Base-by-base conservation (phyloP, 2,113 vertebrate species). In the Pluvialis apricaria region DNA sequence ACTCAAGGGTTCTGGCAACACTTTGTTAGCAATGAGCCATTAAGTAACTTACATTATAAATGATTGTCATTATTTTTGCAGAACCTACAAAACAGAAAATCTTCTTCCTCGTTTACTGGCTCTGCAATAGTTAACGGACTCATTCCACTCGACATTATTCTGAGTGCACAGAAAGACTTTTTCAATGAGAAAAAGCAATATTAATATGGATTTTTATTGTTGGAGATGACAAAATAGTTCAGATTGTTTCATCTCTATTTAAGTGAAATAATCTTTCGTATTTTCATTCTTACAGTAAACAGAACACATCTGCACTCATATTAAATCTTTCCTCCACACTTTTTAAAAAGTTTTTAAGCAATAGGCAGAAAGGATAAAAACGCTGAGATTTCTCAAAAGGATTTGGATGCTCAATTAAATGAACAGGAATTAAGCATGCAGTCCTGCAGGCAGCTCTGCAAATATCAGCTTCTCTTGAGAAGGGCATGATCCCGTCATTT, bases 401-500 rank as follows among this genome's bases (percentile, higher is more conserved):
- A 88, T 81, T 75, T 80, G 60, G 71, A 83, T 86, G 85, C 82
- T 93, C 93, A 88, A 78, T 83, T 90, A 93, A 96, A 81, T 71
- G 94, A 93, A 49, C 15, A 19, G 72, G 90, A 96, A 96, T 94
- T 92, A 94, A 86, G 44, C 16, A 68, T 18, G 47, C 88, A 71
- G 61, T 93, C 80, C 94, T 96, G 82, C 40, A 93, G 94, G 88
- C 95, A 94, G 86, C 86, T 90, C 94, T 94, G 88, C 90, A 96
- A 96, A 96, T 60, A 93, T 3, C 90, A 81, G n/a, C 90, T 90
- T 93, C 88, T 88, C 76, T 82, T 75, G 64, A 86, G 92, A 72
- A 93, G 92, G 88, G 77, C 92, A 84, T 10, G 65, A 96, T 94
- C 91, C 86, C 0, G 0, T 91, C 90, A 92, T 79, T 96, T 95